Evolutionary conservation across 2,888 invertebrate species (phyloP).

Genomic region (Cryptosula pallasiana): DNA sequence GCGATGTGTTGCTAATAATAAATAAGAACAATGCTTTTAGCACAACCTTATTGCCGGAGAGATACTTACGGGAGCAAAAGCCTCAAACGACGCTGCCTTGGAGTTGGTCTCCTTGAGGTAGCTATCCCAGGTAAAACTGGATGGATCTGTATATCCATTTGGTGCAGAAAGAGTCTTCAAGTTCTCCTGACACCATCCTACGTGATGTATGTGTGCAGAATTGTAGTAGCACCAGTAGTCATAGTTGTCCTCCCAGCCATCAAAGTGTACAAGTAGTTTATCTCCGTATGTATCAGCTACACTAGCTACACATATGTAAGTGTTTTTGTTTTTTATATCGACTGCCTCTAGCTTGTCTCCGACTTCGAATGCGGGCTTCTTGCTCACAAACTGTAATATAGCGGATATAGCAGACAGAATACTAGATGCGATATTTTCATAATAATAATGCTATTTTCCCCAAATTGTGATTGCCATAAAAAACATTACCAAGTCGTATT

Average conservation of each 20-base stretch:
- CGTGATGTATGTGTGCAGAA: conserved; percentile 86
- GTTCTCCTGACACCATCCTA: conserved; percentile 84
- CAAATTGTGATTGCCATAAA: too few species aligned
- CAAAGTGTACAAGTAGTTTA: conserved; percentile 83
- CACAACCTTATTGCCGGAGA: not conserved
- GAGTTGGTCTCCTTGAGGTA: conserved; percentile 74
- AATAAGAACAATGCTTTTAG: too few species aligned
- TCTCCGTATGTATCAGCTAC: conserved; percentile 80
- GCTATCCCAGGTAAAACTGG: conserved; percentile 72
- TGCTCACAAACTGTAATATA: not conserved
- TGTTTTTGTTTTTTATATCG: conserved; percentile 72
- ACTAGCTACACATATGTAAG: conserved; percentile 80
- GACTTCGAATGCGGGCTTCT: conserved; percentile 58
- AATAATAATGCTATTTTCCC: too few species aligned
- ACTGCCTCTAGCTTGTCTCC: conserved; percentile 93
- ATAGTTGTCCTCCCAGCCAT: conserved; percentile 90
- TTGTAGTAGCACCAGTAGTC: conserved; percentile 90
- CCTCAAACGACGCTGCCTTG: conserved; percentile 70
- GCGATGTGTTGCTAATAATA: too few species aligned
- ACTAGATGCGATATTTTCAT: too few species aligned
- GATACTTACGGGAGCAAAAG: conserved; percentile 60
- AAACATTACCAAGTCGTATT: too few species aligned
- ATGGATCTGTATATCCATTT: conserved; percentile 61
- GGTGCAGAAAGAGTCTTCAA: conserved; percentile 74
- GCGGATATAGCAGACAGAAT: too few species aligned